Evolutionary conservation across 2,797 vertebrate species (phyloP).

Genomic region (Pseudochromis fuscus): DNA sequence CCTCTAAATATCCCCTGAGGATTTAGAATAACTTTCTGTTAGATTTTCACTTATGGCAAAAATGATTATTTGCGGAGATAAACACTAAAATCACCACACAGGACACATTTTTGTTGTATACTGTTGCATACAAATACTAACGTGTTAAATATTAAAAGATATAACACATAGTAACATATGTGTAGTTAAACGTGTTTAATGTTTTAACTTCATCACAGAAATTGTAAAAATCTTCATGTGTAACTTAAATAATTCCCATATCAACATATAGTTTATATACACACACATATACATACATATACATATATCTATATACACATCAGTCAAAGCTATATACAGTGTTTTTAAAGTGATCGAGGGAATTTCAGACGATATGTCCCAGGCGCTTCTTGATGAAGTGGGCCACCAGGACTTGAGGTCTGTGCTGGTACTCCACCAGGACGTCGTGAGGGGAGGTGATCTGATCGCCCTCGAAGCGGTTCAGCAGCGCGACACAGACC

Average conservation of each 20-base stretch:
- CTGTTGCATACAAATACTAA: slow-evolving; percentile 40
- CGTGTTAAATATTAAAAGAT: slow-evolving; percentile 50
- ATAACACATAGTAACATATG: slow-evolving; percentile 42
- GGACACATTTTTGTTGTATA: slow-evolving; percentile 37
- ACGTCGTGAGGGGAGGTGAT: slow-evolving; percentile 87
- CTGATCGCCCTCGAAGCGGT: slow-evolving; percentile 92
- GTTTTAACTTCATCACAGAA: slow-evolving; percentile 47
- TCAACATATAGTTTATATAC: slow-evolving; percentile 66
- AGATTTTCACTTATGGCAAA: neutral
- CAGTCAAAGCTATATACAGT: slow-evolving; percentile 59
- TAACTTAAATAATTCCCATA: slow-evolving; percentile 69
- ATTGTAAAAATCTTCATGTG: slow-evolving; percentile 31
- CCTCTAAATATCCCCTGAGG: neutral
- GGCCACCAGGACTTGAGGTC: slow-evolving; percentile 88
- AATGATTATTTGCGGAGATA: neutral
- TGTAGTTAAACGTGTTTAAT: neutral
- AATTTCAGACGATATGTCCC: slow-evolving; percentile 69
- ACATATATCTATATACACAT: slow-evolving; percentile 74
- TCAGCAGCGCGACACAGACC: slow-evolving; percentile 89
- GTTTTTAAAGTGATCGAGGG: neutral
- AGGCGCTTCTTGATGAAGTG: slow-evolving; percentile 89
- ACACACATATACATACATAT: slow-evolving; percentile 75
- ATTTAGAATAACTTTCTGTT: neutral
- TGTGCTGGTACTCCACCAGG: slow-evolving; percentile 87
- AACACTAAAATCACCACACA: slow-evolving; percentile 34